A percentile compares a stretch with the other conserved stretches of the same genome.
These are phyloP conservation scores for Bufotes viridis DNA, from an alignment of 2,797 vertebrate genomes.

Conservation along the genomic window DNA sequence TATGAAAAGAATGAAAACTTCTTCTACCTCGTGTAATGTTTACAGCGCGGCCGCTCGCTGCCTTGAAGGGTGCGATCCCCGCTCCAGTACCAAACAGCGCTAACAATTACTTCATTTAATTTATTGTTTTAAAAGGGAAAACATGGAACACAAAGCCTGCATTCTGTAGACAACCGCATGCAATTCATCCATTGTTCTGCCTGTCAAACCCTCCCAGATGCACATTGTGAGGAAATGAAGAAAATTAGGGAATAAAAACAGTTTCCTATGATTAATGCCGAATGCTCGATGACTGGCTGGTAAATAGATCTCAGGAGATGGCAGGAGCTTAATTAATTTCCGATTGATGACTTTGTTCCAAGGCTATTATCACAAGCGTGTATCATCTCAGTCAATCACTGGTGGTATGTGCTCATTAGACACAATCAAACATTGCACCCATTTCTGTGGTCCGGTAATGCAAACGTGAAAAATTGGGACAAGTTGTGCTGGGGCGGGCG, in stretches of 20 bases:
- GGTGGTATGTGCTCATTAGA: not conserved
- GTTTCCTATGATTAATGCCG: conserved; percentile 27
- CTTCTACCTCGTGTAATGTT: not conserved
- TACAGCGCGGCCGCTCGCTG: not conserved
- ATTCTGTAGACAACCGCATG: conserved; percentile 1
- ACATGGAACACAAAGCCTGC: conserved; percentile 11
- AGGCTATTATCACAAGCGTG: conserved; percentile 24
- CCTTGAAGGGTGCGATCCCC: not conserved
- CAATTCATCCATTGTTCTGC: conserved; percentile 20
- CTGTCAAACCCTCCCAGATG: conserved; percentile 27
- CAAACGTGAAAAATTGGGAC: not conserved
- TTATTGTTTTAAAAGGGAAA: conserved; percentile 29
- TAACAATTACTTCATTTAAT: conserved; percentile 34
- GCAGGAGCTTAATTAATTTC: conserved; percentile 56
- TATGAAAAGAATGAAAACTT: not conserved
- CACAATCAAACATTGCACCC: not conserved
- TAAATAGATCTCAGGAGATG: conserved; percentile 51
- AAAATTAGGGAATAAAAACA: conserved; percentile 48
- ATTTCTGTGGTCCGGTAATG: not conserved
- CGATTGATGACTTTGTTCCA: conserved; percentile 54
- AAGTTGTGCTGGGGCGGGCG: not conserved
- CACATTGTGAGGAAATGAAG: conserved; percentile 32
- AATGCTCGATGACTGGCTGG: conserved; percentile 15
- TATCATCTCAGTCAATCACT: conserved; percentile 20
- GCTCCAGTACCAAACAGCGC: not conserved